These are phyloP conservation scores for Cetoscarus ocellatus DNA, from an alignment of 2,797 vertebrate genomes.

Conservation along the genomic window DNA sequence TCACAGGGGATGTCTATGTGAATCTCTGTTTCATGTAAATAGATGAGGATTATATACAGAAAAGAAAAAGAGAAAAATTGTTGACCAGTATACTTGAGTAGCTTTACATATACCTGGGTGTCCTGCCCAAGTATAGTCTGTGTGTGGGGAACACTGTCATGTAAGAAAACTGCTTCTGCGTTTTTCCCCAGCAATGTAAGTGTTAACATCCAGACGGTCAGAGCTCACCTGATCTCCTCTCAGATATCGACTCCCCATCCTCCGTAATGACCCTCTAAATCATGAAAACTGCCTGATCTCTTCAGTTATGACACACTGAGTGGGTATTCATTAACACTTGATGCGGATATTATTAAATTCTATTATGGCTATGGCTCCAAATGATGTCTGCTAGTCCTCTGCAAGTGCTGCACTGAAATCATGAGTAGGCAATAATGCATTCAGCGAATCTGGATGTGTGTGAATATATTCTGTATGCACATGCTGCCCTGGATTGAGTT, in stretches of 20 bases:
- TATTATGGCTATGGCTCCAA: conserved; percentile 58
- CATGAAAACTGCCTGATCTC: conserved; percentile 75
- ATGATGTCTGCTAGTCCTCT: conserved; percentile 38
- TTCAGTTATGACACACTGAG: conserved; percentile 77
- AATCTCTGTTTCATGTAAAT: too few relatives aligned
- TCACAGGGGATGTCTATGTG: too few relatives aligned
- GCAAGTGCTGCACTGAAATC: conserved; percentile 31
- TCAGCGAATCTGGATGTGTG: conserved; percentile 10
- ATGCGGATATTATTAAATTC: conserved; percentile 73
- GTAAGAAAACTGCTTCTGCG: neutral
- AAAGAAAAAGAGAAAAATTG: too few relatives aligned
- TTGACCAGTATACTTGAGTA: too few relatives aligned
- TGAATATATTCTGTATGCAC: conserved; percentile 34
- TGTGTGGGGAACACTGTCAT: neutral
- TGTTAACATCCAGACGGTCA: conserved; percentile 64
- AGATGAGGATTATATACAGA: too few relatives aligned
- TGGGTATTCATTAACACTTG: conserved; percentile 79
- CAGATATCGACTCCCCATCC: conserved; percentile 66
- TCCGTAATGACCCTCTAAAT: conserved; percentile 75
- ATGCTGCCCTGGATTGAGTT: neutral
- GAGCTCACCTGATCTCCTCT: conserved; percentile 72
- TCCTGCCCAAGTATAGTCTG: too few relatives aligned
- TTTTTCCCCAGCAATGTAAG: conserved; percentile 22
- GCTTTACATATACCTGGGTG: too few relatives aligned
- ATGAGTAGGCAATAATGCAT: conserved; percentile 31